Conservation (phyloP, 2,113 vertebrate genomes). For the Callaeas wilsoni region DNA sequence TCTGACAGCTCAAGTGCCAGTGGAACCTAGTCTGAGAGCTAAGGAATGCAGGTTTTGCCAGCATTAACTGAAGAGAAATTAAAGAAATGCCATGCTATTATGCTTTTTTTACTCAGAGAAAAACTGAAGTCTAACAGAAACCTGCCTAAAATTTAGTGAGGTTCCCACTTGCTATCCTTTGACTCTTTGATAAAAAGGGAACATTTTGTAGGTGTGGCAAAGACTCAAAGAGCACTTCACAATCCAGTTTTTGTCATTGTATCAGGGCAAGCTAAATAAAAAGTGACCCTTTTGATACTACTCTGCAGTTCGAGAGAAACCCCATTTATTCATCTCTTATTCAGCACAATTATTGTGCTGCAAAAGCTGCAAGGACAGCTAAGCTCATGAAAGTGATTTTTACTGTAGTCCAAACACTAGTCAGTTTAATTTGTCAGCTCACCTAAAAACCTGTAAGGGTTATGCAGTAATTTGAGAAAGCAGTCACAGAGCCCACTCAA, state of each 20-base stretch:
- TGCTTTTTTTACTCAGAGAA: background rate
- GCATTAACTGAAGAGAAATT: background rate
- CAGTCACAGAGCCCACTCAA: background rate
- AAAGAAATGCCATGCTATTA: background rate
- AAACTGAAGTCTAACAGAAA: background rate
- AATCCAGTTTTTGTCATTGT: background rate
- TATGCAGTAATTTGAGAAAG: background rate
- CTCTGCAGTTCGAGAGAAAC: background rate
- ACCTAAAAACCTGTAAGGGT: background rate
- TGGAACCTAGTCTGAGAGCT: background rate
- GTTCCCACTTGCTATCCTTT: background rate
- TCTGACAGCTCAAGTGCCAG: background rate
- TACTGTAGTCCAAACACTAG: background rate
- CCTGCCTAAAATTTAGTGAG: background rate
- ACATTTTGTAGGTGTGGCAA: background rate
- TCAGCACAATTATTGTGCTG: background rate
- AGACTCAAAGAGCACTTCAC: background rate
- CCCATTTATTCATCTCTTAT: background rate
- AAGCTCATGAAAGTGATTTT: background rate
- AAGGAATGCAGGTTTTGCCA: background rate
- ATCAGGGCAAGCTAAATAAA: background rate
- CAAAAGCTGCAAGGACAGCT: background rate
- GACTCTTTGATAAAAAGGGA: background rate
- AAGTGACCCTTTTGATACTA: background rate
- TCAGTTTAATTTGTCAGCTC: background rate